Percentiles rank a stretch among this genome's conserved stretches.
These are phyloP conservation scores for Ditylenchus weischeri DNA, from an alignment of 2,888 invertebrate genomes.

Conservation along the genomic window DNA sequence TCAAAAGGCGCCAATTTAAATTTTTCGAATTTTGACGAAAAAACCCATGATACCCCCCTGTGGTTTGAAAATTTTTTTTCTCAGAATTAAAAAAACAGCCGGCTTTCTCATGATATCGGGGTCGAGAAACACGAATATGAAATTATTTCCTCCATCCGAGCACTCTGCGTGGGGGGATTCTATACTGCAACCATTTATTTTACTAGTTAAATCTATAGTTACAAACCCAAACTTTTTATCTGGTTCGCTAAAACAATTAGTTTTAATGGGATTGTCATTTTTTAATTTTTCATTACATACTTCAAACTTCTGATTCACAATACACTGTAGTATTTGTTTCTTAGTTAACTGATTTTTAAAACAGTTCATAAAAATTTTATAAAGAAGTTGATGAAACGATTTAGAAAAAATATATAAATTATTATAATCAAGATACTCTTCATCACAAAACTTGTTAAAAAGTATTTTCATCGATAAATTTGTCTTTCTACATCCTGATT, in stretches of 20 bases:
- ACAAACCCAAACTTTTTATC: too few species aligned
- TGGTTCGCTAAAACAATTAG: slow-evolving; percentile 16
- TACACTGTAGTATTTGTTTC: slow-evolving; percentile 35
- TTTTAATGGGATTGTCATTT: slow-evolving; percentile 24
- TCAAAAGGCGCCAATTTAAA: too few species aligned
- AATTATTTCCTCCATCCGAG: too few species aligned
- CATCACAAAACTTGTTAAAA: slow-evolving; percentile 37
- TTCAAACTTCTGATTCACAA: slow-evolving; percentile 32
- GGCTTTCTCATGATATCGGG: too few species aligned
- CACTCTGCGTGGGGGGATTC: too few species aligned
- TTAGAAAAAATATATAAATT: slow-evolving; percentile 41
- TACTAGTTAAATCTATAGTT: too few species aligned
- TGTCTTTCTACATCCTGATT: slow-evolving; percentile 42
- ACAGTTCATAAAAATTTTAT: slow-evolving; percentile 40
- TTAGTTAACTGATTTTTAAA: slow-evolving; percentile 32
- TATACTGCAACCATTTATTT: too few species aligned
- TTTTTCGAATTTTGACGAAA: too few species aligned
- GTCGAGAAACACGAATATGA: too few species aligned
- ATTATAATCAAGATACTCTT: slow-evolving; percentile 43
- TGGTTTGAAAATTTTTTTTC: too few species aligned
- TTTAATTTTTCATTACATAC: slow-evolving; percentile 30
- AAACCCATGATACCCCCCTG: too few species aligned
- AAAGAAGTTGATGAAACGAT: slow-evolving; percentile 42
- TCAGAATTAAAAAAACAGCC: too few species aligned
- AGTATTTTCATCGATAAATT: slow-evolving; percentile 43